phyloP scores from a whole-genome alignment of 2,113 vertebrate species.

The Isurus oxyrinchus region DNA sequence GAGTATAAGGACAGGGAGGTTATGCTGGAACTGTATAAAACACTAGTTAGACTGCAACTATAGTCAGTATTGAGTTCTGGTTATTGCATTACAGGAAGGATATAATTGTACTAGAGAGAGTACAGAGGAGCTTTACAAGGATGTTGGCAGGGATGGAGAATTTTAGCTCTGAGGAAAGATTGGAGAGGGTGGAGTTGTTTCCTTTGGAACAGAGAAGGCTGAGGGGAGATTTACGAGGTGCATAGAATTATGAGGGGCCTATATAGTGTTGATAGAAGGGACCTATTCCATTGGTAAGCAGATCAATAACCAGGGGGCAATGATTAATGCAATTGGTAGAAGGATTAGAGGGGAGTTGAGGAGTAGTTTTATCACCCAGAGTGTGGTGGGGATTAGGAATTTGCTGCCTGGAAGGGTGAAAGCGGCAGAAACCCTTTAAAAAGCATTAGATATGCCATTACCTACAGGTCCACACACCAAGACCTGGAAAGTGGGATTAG shows the following conservation, averaged over 20 bases:
- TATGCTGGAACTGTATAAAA: background rate
- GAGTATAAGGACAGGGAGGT: too few species aligned
- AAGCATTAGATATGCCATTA: background rate
- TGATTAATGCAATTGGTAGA: too few species aligned
- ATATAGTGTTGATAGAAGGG: too few species aligned
- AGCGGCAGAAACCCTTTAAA: background rate
- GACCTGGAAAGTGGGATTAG: background rate
- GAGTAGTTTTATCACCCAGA: too few species aligned
- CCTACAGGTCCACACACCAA: background rate
- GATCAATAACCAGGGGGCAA: too few species aligned
- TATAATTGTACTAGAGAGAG: background rate
- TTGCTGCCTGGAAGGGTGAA: background rate
- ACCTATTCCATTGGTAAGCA: too few species aligned
- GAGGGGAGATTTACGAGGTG: background rate
- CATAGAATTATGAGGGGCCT: too few species aligned
- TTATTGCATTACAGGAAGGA: background rate
- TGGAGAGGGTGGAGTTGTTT: background rate
- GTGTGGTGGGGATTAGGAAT: background rate
- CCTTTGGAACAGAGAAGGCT: background rate
- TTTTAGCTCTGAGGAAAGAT: background rate
- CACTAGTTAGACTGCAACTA: background rate
- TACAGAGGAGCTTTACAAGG: background rate
- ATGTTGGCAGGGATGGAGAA: background rate
- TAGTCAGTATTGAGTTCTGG: background rate
- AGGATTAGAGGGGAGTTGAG: too few species aligned